Percentiles rank a stretch among this genome's conserved stretches.
Conservation (phyloP, 2,113 vertebrate genomes). For the Acanthisitta chloris region DNA sequence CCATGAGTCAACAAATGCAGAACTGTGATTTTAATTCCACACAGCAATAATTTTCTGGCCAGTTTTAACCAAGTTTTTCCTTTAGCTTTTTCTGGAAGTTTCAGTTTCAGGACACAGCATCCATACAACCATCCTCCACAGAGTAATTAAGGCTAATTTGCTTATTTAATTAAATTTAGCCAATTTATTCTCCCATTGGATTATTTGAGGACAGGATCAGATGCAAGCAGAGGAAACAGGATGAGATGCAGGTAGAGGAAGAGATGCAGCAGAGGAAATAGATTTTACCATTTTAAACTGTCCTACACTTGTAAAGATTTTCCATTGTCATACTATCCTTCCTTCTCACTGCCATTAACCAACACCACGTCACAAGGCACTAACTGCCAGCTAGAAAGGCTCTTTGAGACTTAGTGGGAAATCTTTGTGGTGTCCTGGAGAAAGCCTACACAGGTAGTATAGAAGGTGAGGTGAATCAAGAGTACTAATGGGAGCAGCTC, state of each 20-base stretch:
- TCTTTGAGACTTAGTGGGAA: background rate
- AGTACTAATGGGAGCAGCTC: background rate
- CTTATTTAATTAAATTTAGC: background rate
- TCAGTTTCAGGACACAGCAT: background rate
- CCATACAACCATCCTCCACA: background rate
- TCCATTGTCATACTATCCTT: background rate
- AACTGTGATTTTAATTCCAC: background rate
- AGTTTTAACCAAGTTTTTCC: background rate
- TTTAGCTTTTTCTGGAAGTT: background rate
- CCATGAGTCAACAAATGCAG: background rate
- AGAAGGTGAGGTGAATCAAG: background rate
- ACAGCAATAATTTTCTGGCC: background rate
- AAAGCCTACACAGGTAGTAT: background rate
- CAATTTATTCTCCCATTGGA: background rate
- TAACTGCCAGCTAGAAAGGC: background rate
- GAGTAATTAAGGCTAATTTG: background rate
- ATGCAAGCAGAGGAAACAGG: background rate
- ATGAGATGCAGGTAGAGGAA: background rate
- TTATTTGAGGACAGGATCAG: background rate
- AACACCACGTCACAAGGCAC: accelerated
- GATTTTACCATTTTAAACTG: background rate
- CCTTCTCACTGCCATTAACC: accelerated
- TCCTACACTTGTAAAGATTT: background rate
- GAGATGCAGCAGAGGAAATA: background rate
- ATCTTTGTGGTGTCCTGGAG: background rate